Percentiles rank a stretch among this genome's conserved stretches.
phyloP scores from a whole-genome alignment of 2,888 invertebrate species.

The Diachrysia chrysitis region DNA sequence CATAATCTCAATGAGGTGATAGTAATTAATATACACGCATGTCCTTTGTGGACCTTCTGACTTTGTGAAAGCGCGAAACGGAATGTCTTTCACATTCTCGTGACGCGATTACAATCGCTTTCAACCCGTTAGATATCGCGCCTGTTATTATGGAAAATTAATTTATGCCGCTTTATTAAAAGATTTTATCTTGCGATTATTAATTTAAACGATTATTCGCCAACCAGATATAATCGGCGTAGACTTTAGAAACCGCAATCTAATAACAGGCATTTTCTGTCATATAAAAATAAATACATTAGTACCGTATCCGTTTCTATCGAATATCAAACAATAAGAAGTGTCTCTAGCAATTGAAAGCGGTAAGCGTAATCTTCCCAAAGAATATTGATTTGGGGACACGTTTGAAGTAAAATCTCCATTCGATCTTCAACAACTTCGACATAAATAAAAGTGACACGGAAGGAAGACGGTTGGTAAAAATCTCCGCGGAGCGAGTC shows the following conservation, averaged over 20 bases:
- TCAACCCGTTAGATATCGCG: conserved; percentile 10
- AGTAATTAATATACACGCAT: neutral
- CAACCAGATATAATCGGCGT: conserved; percentile 15
- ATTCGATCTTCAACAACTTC: conserved; percentile 55
- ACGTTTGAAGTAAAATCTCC: conserved; percentile 55
- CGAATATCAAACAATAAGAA: conserved; percentile 18
- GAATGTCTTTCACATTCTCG: conserved; percentile 2
- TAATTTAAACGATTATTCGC: conserved; percentile 18
- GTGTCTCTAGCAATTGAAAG: conserved; percentile 28
- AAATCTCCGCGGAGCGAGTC: conserved; percentile 29
- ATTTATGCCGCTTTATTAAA: conserved; percentile 16
- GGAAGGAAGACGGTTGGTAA: conserved; percentile 43
- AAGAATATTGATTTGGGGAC: conserved; percentile 55
- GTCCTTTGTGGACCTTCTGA: neutral
- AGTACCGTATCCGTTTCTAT: neutral
- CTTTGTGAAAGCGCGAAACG: neutral
- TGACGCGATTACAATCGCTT: conserved; percentile 17
- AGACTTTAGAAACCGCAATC: conserved; percentile 8
- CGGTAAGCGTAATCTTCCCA: conserved; percentile 24
- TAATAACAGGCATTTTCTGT: neutral
- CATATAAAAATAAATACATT: neutral
- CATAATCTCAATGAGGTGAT: neutral
- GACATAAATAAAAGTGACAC: conserved; percentile 61
- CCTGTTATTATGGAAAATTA: conserved; percentile 12
- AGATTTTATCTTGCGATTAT: conserved; percentile 33